Base-by-base conservation (phyloP, 2,797 vertebrate species). In the Bufotes viridis region DNA sequence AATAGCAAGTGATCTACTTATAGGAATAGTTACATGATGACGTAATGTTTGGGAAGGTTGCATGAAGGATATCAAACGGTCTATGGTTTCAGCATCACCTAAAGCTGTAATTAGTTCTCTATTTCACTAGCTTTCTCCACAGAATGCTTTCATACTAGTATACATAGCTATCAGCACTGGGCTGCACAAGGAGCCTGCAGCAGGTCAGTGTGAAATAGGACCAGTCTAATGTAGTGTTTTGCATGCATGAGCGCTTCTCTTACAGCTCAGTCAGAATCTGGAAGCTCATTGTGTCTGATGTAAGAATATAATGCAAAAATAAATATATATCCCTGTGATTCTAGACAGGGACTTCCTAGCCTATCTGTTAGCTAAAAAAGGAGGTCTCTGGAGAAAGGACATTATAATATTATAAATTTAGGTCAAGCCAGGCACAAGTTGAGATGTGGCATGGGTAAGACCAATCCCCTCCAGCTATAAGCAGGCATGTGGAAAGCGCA, bases 401-500 rank as follows among this genome's bases (percentile, higher is more conserved):
- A 82, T 70, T 78, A 65, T 78, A 53, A 87, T 74, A 81, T 74
- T 74, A 75, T 49, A 84, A 42, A 89, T 89, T 67, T 89, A 86
- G 88, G 79, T 89, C 88, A 89, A 76, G 78, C 20, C 49, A 49
- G 26, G 70, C 61, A 84, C 18, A 88, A 69, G 72, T 78, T 70
- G 55, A 82, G 72, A 70, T 80, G 11, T 70, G 29, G 81, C 49
- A 8, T 79, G 74, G 57, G 81, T 51, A 58, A 63, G 81, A 83
- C 69, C 70, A 70, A 13, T 53, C 60, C 79, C 70, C 60, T 67
- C 58, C 24, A 42, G 86, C 70, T 87, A 81, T 57, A 60, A 86
- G 78, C 83, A 89, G 70, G 72, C 78, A 63, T 82, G 61, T 82
- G 61, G 24, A 26, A 61, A 72, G 42, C 20, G 53, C 84, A 85